phyloP scores from a whole-genome alignment of 2,797 vertebrate genomes.

The Notoglanidium macrostoma region DNA sequence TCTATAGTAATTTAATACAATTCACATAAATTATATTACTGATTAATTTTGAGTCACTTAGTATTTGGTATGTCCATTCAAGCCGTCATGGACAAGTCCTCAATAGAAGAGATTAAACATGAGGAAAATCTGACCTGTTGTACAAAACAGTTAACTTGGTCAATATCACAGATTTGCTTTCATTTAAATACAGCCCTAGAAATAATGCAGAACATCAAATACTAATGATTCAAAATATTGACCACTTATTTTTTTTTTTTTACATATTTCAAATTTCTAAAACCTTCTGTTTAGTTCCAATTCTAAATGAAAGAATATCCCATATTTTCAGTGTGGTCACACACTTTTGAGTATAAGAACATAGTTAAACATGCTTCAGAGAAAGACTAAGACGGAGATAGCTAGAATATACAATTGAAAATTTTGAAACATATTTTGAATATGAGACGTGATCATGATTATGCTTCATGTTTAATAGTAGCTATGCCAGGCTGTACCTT shows the following conservation, averaged over 20 bases:
- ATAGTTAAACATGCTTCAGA: not conserved
- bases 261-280: not conserved
- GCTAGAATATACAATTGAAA: not conserved
- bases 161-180: not conserved
- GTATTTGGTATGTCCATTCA: not conserved
- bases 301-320: too few species aligned
- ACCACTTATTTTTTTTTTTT: not conserved
- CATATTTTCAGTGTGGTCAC: not conserved
- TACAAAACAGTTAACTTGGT: not conserved
- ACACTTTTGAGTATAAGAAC: not conserved
- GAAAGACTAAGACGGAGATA: not conserved
- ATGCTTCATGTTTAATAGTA: not conserved
- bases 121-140: not conserved
- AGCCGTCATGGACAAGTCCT: not conserved
- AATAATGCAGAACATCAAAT: too few species aligned
- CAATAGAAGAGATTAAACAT: not conserved
- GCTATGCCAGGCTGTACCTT: conserved; percentile 76
- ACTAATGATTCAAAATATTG: not conserved
- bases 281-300: not conserved
- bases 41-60: not conserved
- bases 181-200: not conserved
- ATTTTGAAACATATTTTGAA: not conserved
- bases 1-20: not conserved
- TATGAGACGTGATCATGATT: not conserved
- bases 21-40: not conserved